Base-by-base conservation (phyloP, 2,113 vertebrate species). In the Rhagologus leucostigma region DNA sequence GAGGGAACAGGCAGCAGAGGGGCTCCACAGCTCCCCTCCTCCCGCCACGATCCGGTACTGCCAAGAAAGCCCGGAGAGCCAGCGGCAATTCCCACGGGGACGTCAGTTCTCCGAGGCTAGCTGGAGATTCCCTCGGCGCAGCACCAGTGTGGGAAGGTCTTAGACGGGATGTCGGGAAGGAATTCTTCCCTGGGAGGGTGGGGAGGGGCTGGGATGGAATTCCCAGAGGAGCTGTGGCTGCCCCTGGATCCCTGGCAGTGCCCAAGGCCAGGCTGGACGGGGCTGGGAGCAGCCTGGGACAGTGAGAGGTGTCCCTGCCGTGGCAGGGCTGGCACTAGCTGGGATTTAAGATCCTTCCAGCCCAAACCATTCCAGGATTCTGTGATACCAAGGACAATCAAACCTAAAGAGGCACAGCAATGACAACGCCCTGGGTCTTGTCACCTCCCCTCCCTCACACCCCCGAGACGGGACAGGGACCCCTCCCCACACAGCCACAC, bases 351-450 rank as follows among this genome's bases (percentile, higher is more conserved):
- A 29, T 22, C 47, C 39, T 27, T 7, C 16, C 21, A 35, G 7
- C 44, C 52, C 71, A 67, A 57, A 16, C 24, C 42, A 26, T 6
- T 3, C n/a, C 39, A 35, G 0, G 1, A 24, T 16, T 7, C 37
- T 7, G 0, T 0, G 8, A 1, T 1, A 27, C 2, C 2, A 2
- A 37, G 44, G 24, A 16, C 32, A 32, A 23, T 1, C 11, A 0
- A 13, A 52, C 27, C 44, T 6, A 2, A 30, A 4, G 35, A 7
- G 60, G 56, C 33, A 29, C 1, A 2, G 8, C 56, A 24, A 10
- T 6, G 37, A 52, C 53, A 52, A 17, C 3, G 2, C 27, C n/a
- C 19, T 0, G 37, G 35, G 16, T 33, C 7, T 15, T n/a, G 53
- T 16, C 26, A 6, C n/a, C n/a, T n/a, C 32, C 68, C 44, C 21